Evolutionary conservation across 2,113 vertebrate species (phyloP), one percentile per base, ranked within the genome.

Genomic region (Pteruthius melanotis): DNA sequence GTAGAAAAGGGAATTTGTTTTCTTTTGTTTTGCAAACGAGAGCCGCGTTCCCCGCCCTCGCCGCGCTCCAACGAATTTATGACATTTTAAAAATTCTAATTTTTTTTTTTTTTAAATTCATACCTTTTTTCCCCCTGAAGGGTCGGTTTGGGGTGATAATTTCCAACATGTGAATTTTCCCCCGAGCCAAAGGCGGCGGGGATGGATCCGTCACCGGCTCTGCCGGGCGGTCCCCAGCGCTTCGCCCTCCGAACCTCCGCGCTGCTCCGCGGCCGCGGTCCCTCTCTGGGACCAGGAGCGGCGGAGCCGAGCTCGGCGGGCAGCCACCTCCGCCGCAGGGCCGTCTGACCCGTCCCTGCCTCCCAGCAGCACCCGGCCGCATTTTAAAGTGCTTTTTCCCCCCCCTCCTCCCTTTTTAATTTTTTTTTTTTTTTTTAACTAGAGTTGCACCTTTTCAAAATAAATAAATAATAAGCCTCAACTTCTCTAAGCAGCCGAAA

Each of bases 401-500:
- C 8, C 3, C 4, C 4, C 1, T 3, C 6, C n/a, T n/a, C n/a
- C n/a, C 27, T 9, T 49, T 27, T 12, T 15, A 7, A 10, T 21
- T 45, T 31, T 14, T 11, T 44, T 28, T 13, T 39, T 33, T 37
- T 49, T 47, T 47, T 16, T 2, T 2, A 30, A 53, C 13, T 10
- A 5, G 12, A 80, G 75, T 68, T 47, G 13, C 35, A 2, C 14
- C 9, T 68, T 91, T 70, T 52, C 26, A 13, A 57, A 59, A 71
- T 13, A 83, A 93, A 85, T 33, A 71, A 89, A 57, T 71, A 90
- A 74, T 31, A 66, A 87, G 33, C 11, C 60, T 45, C 56, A 75
- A 81, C 89, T 96, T 89, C 65, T 87, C 35, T 23, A 26, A 57
- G 45, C 20, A 53, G 28, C 33, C 6, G 14, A 57, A 78, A 63